Conservation (phyloP, 2,797 vertebrate species). For the Nyctibius grandis region DNA sequence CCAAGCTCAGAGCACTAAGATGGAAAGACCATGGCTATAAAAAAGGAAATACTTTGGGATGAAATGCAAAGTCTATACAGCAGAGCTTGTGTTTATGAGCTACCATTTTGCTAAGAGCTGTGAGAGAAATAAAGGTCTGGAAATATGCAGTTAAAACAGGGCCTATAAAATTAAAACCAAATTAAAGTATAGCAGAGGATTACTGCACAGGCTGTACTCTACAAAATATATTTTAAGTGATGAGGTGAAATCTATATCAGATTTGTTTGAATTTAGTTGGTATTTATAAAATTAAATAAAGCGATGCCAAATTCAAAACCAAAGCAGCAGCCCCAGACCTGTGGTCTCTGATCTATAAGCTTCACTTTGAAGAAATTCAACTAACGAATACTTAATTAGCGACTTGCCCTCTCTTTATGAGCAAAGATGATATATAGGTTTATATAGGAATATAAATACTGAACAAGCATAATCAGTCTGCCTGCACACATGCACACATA, state of each 20-base stretch:
- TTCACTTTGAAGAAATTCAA: conserved; percentile 64
- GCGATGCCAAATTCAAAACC: conserved; percentile 66
- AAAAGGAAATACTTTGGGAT: conserved; percentile 94
- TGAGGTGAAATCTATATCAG: conserved; percentile 78
- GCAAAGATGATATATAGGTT: conserved; percentile 25
- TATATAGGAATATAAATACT: conserved; percentile 40
- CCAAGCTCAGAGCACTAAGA: conserved; percentile 82
- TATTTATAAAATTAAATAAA: conserved; percentile 78
- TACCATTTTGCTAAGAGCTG: conserved; percentile 96
- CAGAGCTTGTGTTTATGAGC: conserved; percentile 94
- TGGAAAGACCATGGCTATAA: conserved; percentile 92
- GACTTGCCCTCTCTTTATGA: conserved; percentile 46
- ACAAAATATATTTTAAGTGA: conserved; percentile 82
- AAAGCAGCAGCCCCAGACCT: conserved; percentile 64
- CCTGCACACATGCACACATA: not conserved
- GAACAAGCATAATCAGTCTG: conserved; percentile 1
- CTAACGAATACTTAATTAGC: conserved; percentile 70
- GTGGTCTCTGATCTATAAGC: conserved; percentile 62
- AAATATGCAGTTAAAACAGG: conserved; percentile 85
- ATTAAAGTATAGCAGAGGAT: conserved; percentile 85
- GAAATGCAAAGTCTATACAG: conserved; percentile 98
- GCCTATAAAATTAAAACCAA: conserved; percentile 88
- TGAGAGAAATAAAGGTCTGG: conserved; percentile 90
- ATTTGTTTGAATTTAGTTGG: conserved; percentile 77
- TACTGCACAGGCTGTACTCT: conserved; percentile 80